These are phyloP conservation scores for Zoanthus sociatus DNA, from an alignment of 92 coral and sea anemone species.

Conservation along the genomic window DNA sequence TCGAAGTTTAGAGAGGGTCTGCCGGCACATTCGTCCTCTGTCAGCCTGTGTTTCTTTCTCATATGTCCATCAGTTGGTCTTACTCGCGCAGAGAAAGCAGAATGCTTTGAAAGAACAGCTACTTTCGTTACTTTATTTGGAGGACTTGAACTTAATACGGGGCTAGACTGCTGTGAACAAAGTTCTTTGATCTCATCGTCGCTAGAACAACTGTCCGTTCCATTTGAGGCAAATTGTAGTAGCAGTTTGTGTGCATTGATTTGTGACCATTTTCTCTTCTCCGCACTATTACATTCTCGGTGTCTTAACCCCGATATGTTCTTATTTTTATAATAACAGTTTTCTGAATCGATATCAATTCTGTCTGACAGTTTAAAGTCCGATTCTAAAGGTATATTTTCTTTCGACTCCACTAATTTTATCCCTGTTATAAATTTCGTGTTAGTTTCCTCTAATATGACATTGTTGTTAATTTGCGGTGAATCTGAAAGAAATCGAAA, in stretches of 20 bases:
- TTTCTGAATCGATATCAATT: constrained; percentile 58
- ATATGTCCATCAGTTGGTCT: constrained; percentile 90
- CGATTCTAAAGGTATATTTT: constrained; percentile 42
- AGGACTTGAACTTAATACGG: constrained; percentile 79
- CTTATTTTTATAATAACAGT: constrained; percentile 33
- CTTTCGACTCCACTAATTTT: constrained; percentile 45
- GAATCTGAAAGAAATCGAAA: constrained; percentile 48
- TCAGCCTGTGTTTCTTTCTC: constrained; percentile 90
- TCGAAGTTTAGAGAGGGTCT: constrained; percentile 96
- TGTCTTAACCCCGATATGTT: constrained; percentile 23
- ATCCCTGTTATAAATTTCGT: constrained; percentile 34
- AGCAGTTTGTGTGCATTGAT: constrained; percentile 75
- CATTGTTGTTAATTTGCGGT: constrained; percentile 34
- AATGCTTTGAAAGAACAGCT: constrained; percentile 87
- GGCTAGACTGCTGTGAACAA: constrained; percentile 71
- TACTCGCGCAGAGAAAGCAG: constrained; percentile 82
- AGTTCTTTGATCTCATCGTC: constrained; percentile 98
- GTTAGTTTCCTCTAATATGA: constrained; percentile 32
- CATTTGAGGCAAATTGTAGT: constrained; percentile 77
- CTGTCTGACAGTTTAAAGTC: constrained; percentile 44
- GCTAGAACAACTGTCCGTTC: constrained; percentile 95
- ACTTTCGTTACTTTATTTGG: constrained; percentile 82
- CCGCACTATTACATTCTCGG: constrained; percentile 72
- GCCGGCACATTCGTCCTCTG: constrained; percentile 69
- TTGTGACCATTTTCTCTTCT: constrained; percentile 98